Percentiles rank a stretch among this genome's conserved stretches.
Evolutionary conservation across 35 echinoderm and acorn worm genomes (phyloP).

Genomic region (Ophiothrix spiculata): DNA sequence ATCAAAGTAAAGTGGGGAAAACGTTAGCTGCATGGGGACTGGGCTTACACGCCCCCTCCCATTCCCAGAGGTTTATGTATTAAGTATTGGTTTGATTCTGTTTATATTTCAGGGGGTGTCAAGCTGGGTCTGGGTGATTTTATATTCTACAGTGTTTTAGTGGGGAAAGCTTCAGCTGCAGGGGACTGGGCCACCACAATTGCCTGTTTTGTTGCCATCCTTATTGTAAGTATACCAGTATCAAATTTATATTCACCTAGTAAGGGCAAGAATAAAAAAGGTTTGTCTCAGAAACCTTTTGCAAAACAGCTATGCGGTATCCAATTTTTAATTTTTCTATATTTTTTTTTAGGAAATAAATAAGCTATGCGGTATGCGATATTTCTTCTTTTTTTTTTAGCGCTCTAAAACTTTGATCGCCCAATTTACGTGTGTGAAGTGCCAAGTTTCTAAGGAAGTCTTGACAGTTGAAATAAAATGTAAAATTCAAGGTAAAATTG

Average conservation of each 20-base stretch:
- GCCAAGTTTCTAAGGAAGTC: no score
- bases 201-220: slow-evolving; percentile 96
- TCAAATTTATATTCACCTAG: background rate
- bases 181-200: slow-evolving; percentile 97
- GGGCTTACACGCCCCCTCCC: slow-evolving; percentile 57
- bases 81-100: background rate
- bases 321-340: no score
- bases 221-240: slow-evolving; percentile 79
- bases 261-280: no score
- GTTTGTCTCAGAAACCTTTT: no score
- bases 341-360: no score
- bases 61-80: background rate
- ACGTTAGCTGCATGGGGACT: slow-evolving; percentile 75
- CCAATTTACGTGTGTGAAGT: no score
- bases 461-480: no score
- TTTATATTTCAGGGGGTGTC: slow-evolving; percentile 69
- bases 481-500: no score
- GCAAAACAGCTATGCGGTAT: no score
- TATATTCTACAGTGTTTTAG: slow-evolving; percentile 98
- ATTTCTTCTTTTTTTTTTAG: no score
- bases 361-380: no score
- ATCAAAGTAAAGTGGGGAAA: slow-evolving; percentile 59
- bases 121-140: slow-evolving; percentile 99
- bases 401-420: no score
- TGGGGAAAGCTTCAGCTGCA: slow-evolving; percentile 77